Conservation (phyloP, 1,140 invertebrate species). For the Pachypsylla venusta region DNA sequence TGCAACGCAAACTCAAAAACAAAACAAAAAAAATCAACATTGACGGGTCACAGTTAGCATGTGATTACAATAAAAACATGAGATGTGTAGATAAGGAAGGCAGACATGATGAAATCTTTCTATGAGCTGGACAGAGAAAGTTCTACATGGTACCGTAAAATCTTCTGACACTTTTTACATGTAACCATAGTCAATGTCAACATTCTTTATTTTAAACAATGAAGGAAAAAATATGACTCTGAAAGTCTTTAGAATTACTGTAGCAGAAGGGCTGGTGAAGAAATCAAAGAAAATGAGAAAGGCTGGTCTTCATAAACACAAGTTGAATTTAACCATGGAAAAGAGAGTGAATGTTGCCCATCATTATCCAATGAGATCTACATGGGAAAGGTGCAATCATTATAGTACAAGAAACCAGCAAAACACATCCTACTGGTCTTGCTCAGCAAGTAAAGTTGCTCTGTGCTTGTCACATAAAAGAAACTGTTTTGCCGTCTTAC, state of each 20-base stretch:
- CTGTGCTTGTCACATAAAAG: neutral
- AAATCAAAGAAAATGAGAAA: neutral
- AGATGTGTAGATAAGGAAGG: slow-evolving; percentile 24
- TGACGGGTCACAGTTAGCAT: slow-evolving; percentile 19
- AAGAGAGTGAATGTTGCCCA: neutral
- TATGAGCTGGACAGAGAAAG: slow-evolving; percentile 22
- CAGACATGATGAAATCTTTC: slow-evolving; percentile 21
- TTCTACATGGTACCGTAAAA: too few relatives aligned
- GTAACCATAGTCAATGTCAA: too few relatives aligned
- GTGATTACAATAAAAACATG: slow-evolving; percentile 27
- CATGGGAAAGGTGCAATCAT: neutral
- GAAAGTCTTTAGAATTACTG: neutral
- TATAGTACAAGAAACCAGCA: neutral
- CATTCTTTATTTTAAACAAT: neutral
- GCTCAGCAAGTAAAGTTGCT: neutral
- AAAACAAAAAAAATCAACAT: slow-evolving; percentile 17
- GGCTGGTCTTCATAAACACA: neutral
- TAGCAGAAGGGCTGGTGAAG: neutral
- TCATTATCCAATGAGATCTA: neutral
- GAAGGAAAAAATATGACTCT: neutral
- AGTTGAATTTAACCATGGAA: neutral
- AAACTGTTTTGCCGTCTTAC: neutral
- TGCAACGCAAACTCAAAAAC: slow-evolving; percentile 24
- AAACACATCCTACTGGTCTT: neutral
- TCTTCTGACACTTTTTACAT: too few relatives aligned